A percentile compares a stretch with the other conserved stretches of the same genome.
Evolutionary conservation across 2,888 invertebrate species (phyloP).

Genomic region (Temnothorax rugatulus): DNA sequence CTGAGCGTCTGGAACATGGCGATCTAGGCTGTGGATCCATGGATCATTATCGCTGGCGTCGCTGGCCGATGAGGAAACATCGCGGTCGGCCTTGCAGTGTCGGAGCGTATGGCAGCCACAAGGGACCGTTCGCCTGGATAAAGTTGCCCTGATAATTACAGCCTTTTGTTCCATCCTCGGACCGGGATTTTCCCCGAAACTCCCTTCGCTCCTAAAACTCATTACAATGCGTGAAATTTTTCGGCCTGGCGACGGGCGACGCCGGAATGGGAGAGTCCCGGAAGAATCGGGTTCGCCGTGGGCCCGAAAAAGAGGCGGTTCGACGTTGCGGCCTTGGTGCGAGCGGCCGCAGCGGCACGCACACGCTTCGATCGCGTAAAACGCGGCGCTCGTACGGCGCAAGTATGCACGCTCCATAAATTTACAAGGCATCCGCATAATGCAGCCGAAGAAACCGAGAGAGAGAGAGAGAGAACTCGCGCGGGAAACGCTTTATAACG

Average conservation of each 20-base stretch:
- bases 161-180: no score
- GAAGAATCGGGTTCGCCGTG: constrained; percentile 6
- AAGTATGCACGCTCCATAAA: constrained; percentile 53
- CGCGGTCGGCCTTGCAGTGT: constrained; percentile 21
- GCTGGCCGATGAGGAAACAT: constrained; percentile 55
- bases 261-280: not conserved
- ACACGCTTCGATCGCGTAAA: constrained; percentile 30
- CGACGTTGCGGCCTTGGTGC: constrained; percentile 46
- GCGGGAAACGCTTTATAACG: constrained; percentile 17
- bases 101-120: not conserved
- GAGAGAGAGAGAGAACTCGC: not conserved
- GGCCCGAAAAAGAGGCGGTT: constrained; percentile 15
- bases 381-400: constrained; percentile 19
- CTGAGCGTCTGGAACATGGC: constrained; percentile 48
- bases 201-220: not conserved
- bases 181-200: not conserved
- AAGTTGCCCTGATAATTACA: no score
- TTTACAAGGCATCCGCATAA: constrained; percentile 45
- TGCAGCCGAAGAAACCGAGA: constrained; percentile 36
- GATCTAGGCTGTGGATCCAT: constrained; percentile 54
- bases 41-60: constrained; percentile 48
- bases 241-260: not conserved
- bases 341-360: constrained; percentile 29
- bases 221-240: not conserved
- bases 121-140: not conserved